Evolutionary conservation across 2,888 invertebrate species (phyloP), one percentile per base, ranked within the genome.

Genomic region (Rhamphomyia laevipes): DNA sequence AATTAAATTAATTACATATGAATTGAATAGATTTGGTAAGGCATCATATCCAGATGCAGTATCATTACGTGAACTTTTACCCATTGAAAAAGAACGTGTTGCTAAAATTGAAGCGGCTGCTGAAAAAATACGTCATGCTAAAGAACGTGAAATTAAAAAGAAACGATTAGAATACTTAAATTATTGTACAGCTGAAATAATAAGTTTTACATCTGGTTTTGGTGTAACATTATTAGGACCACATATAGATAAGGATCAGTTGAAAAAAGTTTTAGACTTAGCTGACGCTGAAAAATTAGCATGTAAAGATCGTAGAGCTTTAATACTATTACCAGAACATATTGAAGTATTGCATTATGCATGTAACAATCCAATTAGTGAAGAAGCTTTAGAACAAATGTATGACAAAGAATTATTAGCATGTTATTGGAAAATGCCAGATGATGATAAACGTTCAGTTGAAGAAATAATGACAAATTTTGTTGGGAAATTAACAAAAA

Each of bases 1-100:
- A 23, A 77, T 78, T 35, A 73, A 76, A 47, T 66, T 82, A 30
- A 81, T 93, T 46, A 71, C 78, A 23, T 74, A 77, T n/a, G 90
- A 93, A 71, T 67, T 90, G 2, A 72, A 74, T 9, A 84, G 66
- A 74, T 57, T 55, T 15, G 49, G 44, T 17, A 51, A 58, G 53
- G 54, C 35, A 50, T 68, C 1, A 58, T 63, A 9, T 61, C 68
- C 68, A 0, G 59, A 65, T 43, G n/a, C n/a, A 42, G 21, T 23
- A 9, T 10, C 27, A 27, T 10, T 21, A 15, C 10, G 15, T 42
- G 42, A 42, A 53, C 67, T 74, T n/a, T 73, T 74, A 1, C 72
- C 75, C 0, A 71, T 71, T 0, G 78, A 78, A 64, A 69, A 76
- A 63, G 75, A 75, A 47, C 60, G 70, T 31, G 54, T 56, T 4